Percentiles rank a stretch among this genome's conserved stretches.
phyloP scores from a whole-genome alignment of 35 echinoderm and acorn worm species.

The Heliocidaris tuberculata region DNA sequence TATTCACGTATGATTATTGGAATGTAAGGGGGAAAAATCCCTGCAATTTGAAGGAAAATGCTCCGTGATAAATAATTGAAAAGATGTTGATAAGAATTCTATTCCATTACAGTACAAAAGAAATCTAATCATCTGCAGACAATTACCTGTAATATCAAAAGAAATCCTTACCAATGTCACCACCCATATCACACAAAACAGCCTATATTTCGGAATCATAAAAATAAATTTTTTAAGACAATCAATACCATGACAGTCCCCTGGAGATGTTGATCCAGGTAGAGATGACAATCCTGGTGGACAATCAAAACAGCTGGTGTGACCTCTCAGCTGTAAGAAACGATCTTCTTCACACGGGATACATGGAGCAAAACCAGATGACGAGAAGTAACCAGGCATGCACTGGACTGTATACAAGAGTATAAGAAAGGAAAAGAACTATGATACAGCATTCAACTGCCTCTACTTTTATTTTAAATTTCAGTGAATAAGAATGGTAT shows the following conservation, averaged over 20 bases:
- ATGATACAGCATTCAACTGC: neutral
- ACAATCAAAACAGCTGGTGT: neutral
- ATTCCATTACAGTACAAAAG: no score
- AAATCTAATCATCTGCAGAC: no score
- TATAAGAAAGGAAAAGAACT: neutral
- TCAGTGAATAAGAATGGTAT: neutral
- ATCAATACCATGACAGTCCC: conserved; percentile 9
- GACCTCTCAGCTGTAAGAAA: neutral
- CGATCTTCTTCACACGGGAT: neutral
- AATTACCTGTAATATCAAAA: no score
- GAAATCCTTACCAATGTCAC: no score
- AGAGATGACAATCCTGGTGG: neutral
- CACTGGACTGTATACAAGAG: neutral
- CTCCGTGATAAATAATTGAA: no score
- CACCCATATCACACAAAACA: neutral
- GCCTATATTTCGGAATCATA: neutral
- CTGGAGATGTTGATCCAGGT: neutral
- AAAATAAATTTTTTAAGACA: neutral
- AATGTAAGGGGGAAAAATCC: no score
- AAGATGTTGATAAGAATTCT: no score
- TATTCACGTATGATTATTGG: no score
- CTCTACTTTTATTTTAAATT: neutral
- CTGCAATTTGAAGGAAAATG: no score
- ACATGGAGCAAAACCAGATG: conserved; percentile 28
- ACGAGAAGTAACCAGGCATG: neutral